A percentile compares a stretch with the other conserved stretches of the same genome.
phyloP scores from a whole-genome alignment of 2,888 invertebrate genomes.

The Drosophila atroscutellata region DNA sequence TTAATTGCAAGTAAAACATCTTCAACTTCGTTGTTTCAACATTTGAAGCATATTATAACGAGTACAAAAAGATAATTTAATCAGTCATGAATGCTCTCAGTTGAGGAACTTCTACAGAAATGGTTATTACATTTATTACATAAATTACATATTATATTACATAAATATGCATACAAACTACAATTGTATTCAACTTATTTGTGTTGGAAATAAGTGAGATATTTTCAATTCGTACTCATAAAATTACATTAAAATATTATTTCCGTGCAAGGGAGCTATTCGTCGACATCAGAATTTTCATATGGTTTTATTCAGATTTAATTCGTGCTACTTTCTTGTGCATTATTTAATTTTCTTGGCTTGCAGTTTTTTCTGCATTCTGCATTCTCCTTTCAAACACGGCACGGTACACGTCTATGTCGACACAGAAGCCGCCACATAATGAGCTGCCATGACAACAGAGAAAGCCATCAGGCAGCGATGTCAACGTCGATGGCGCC shows the following conservation, averaged over 20 bases:
- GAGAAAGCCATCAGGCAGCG: constrained; percentile 52
- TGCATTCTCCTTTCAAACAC: constrained; percentile 6
- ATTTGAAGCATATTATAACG: not conserved
- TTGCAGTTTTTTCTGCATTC: not conserved
- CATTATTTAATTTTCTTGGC: constrained; percentile 46
- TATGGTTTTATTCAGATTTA: constrained; percentile 15
- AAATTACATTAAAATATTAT: constrained; percentile 12
- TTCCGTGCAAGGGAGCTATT: not conserved
- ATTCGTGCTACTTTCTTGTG: constrained; percentile 32
- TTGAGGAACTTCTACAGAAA: not conserved
- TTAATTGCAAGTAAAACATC: not conserved
- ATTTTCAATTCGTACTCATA: constrained; percentile 12
- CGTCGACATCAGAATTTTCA: constrained; percentile 15
- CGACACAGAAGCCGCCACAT: constrained; percentile 50
- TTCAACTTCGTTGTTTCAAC: not conserved
- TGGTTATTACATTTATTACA: not conserved
- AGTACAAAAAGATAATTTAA: not conserved
- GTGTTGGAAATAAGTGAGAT: not conserved
- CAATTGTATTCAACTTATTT: not conserved
- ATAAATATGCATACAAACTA: not conserved
- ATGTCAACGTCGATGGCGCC: constrained; percentile 23
- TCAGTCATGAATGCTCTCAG: not conserved
- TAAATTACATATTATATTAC: too few species aligned
- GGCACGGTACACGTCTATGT: constrained; percentile 31
- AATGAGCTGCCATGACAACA: constrained; percentile 70